phyloP scores from a whole-genome alignment of 2,797 vertebrate species.

The Notamacropus eugenii region DNA sequence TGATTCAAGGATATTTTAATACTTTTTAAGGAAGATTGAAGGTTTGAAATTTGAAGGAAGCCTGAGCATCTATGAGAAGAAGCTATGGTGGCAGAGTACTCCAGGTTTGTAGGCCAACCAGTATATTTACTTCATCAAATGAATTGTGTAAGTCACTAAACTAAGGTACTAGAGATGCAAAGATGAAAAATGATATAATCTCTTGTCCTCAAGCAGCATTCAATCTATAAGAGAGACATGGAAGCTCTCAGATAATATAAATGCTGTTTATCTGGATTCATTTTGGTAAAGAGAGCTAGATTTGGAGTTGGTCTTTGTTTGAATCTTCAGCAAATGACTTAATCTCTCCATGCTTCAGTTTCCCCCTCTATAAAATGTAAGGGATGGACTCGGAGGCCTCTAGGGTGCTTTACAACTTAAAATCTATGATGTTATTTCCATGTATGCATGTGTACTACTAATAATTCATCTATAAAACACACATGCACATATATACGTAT shows the following conservation, averaged over 20 bases:
- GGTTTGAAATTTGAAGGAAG: neutral
- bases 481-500: too few relatives aligned
- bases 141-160: neutral
- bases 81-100: neutral
- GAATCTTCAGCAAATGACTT: neutral
- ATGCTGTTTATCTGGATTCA: neutral
- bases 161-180: neutral
- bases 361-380: neutral
- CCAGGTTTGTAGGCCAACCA: neutral
- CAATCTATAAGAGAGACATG: neutral
- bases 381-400: neutral
- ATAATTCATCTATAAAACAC: neutral
- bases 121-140: neutral
- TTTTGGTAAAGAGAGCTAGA: neutral
- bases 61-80: too few relatives aligned
- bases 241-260: neutral
- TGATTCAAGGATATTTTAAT: neutral
- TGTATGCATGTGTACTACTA: neutral
- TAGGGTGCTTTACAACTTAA: neutral
- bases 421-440: neutral
- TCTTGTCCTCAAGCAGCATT: neutral
- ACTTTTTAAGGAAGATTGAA: neutral
- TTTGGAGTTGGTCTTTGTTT: neutral
- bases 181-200: neutral
- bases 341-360: neutral